Conservation (phyloP, 2,113 vertebrate species). For the Aegotheles bennettii region DNA sequence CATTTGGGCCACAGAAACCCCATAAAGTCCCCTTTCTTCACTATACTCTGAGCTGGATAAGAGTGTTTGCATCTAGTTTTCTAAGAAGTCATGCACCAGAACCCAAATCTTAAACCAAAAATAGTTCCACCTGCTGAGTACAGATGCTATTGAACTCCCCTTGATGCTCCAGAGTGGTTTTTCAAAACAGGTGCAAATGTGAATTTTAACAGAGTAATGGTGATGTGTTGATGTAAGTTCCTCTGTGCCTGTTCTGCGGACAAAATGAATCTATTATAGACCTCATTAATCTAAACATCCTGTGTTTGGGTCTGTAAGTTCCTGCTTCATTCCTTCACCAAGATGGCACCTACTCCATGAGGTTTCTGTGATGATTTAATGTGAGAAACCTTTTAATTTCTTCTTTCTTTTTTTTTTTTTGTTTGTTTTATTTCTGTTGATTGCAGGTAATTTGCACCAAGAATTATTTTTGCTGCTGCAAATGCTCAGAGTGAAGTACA, state of each 20-base stretch:
- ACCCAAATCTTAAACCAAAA: background rate
- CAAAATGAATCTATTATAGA: background rate
- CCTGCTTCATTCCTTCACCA: background rate
- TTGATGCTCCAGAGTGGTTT: background rate
- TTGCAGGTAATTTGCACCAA: background rate
- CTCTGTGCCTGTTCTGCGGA: background rate
- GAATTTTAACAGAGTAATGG: background rate
- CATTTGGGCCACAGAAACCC: background rate
- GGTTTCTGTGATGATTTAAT: background rate
- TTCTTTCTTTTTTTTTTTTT: background rate
- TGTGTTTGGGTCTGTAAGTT: background rate
- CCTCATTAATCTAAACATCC: background rate
- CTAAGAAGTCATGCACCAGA: background rate
- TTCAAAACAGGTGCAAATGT: background rate
- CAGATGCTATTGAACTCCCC: background rate
- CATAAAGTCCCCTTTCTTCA: background rate
- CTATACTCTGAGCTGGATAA: background rate
- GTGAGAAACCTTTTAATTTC: background rate
- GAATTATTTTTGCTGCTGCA: background rate
- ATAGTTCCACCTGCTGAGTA: background rate
- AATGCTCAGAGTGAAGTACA: background rate
- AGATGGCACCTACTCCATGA: background rate
- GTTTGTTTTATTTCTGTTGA: background rate
- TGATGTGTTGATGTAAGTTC: background rate
- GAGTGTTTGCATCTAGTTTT: background rate